Evolutionary conservation across 92 coral and sea anemone species (phyloP), one percentile per base, ranked within the genome.

Genomic region (Palythoa grandiflora): DNA sequence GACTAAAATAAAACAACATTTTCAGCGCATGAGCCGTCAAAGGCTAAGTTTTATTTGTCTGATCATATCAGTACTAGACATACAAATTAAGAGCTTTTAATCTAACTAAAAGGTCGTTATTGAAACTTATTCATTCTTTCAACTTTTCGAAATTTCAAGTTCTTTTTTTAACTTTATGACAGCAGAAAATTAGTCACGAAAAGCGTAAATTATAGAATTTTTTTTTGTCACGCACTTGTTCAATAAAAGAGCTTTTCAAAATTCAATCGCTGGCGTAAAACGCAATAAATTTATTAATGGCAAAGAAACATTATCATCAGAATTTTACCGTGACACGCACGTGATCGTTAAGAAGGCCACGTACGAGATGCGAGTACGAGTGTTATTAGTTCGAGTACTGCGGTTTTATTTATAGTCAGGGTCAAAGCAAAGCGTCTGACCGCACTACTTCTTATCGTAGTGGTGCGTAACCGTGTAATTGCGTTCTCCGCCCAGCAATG

Each of bases 401-500:
- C 86, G 44, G 76, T 81, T 68, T 28, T 81, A 48, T 81, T 81
- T 16, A 81, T 28, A 44, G 66, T 66, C 51, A 11, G 37, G 39
- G n/a, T 60, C 8, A 47, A 80, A 63, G 66, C 40, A 48, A 21
- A 38, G 44, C 74, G 59, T 81, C 73, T 47, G 19, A 65, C 74
- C 75, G 20, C 66, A 66, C 52, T 28, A 20, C 61, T 21, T 44
- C n/a, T 63, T 63, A 63, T 63, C 70, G 10, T 53, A 68, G 47
- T 11, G 86, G 66, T 66, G 75, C 60, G 60, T 81, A 81, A 66
- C 86, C 75, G 86, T 66, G 74, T 81, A 81, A 81, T 81, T 81
- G 75, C 76, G 66, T 40, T 81, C 86, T 81, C 86, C 86, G 74
- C 75, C 86, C 76, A 81, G 61, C 61, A 48, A 81, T 65, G 86